Evolutionary conservation across 2,888 invertebrate species (phyloP).

Genomic region (Tuberolachnus salignus): DNA sequence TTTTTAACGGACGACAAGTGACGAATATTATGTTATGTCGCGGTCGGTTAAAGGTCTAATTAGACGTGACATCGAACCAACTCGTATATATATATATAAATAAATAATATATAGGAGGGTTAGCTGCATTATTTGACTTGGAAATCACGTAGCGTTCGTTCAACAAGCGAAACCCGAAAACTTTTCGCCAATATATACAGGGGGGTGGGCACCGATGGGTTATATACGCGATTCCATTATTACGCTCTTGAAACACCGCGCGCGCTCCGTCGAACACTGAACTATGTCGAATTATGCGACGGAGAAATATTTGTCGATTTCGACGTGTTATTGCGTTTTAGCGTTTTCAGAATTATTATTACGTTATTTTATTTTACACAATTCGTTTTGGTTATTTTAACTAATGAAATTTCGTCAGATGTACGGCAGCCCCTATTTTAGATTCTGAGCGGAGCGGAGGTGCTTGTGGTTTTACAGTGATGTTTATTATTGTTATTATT

Average conservation of each 20-base stretch:
- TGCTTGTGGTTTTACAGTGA: no score
- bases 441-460: no score
- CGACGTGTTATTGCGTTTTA: no score
- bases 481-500: no score
- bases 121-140: slow-evolving; percentile 43
- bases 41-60: slow-evolving; percentile 25
- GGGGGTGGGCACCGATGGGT: slow-evolving; percentile 2
- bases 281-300: slow-evolving; percentile 22
- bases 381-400: no score
- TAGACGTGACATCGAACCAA: slow-evolving; percentile 46
- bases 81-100: neutral
- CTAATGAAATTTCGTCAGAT: no score
- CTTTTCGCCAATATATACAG: slow-evolving; percentile 35
- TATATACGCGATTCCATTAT: slow-evolving; percentile 40
- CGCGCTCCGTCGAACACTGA: slow-evolving; percentile 20
- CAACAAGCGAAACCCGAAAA: slow-evolving; percentile 53
- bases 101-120: neutral
- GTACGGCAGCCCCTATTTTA: no score
- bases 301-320: slow-evolving; percentile 29
- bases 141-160: slow-evolving; percentile 52
- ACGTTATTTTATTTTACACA: no score
- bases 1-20: slow-evolving; percentile 20
- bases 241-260: slow-evolving; percentile 19
- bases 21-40: slow-evolving; percentile 29
- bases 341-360: neutral